These are phyloP conservation scores for Bemisia tabaci DNA, from an alignment of 1,140 invertebrate species.

Conservation along the genomic window DNA sequence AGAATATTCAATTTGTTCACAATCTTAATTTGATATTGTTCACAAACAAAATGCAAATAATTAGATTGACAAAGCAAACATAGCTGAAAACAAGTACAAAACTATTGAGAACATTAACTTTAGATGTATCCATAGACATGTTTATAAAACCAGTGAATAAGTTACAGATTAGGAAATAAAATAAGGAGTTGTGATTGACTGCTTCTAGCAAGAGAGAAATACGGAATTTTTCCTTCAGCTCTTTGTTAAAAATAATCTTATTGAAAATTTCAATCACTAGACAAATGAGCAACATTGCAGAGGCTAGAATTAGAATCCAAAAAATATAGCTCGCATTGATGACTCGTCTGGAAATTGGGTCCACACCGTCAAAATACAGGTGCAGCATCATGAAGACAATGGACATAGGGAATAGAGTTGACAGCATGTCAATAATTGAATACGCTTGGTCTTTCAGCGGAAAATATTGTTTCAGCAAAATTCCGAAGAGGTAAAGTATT, in stretches of 20 bases:
- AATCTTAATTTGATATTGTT: conserved; percentile 9
- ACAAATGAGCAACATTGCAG: conserved; percentile 15
- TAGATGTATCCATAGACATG: conserved; percentile 45
- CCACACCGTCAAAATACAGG: conserved; percentile 33
- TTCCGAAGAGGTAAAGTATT: conserved; percentile 60
- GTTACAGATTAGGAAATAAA: conserved; percentile 66
- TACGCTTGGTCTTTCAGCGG: conserved; percentile 27
- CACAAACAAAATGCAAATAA: conserved; percentile 5
- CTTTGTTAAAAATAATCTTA: conserved; percentile 6
- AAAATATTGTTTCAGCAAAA: conserved; percentile 49
- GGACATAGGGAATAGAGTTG: conserved; percentile 31
- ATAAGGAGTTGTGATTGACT: conserved; percentile 58
- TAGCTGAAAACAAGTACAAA: conserved; percentile 43
- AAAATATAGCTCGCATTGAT: conserved; percentile 61
- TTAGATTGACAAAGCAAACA: conserved; percentile 32
- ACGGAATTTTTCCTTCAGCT: conserved; percentile 7
- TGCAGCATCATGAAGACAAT: conserved; percentile 35
- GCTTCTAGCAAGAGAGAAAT: conserved; percentile 37
- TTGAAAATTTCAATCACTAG: conserved; percentile 16
- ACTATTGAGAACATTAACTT: conserved; percentile 32
- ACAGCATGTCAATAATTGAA: conserved; percentile 24
- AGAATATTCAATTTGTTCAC: neutral
- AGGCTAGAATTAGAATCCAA: conserved; percentile 51
- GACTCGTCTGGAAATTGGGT: conserved; percentile 49
- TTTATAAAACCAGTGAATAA: conserved; percentile 66